Conservation (phyloP, 2,113 vertebrate genomes). For the Bostrychus sinensis region DNA sequence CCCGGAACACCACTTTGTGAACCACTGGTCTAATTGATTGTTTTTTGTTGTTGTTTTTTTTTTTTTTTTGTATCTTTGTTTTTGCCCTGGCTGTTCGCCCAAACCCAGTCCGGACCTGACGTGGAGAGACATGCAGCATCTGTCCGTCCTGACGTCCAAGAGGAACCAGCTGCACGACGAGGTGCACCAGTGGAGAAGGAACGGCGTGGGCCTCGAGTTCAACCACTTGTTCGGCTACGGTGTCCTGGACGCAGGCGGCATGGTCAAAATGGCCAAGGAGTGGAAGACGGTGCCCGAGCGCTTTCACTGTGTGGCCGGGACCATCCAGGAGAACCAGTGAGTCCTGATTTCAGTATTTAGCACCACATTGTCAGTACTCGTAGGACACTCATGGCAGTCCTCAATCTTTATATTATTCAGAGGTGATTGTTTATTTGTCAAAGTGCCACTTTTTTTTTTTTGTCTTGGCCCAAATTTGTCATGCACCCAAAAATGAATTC, state of each 20-base stretch:
- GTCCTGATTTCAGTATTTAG: slow-evolving; percentile 56
- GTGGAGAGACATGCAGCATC: slow-evolving; percentile 97
- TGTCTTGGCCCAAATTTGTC: no score
- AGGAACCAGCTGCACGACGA: slow-evolving; percentile 98
- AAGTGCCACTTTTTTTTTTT: no score
- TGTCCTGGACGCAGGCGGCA: slow-evolving; percentile 94
- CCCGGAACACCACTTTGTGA: no score
- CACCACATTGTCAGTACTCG: neutral
- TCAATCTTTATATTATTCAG: neutral
- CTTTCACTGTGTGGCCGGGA: slow-evolving; percentile 96
- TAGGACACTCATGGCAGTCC: neutral
- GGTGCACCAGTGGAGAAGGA: slow-evolving; percentile 95
- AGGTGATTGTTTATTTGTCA: no score
- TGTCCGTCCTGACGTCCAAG: slow-evolving; percentile 97
- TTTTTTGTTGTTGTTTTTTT: no score
- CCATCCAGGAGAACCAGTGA: slow-evolving; percentile 91
- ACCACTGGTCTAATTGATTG: no score
- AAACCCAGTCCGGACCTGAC: slow-evolving; percentile 87
- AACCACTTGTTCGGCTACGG: slow-evolving; percentile 98
- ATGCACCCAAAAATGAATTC: no score
- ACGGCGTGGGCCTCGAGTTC: slow-evolving; percentile 96
- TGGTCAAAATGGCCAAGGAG: slow-evolving; percentile 97
- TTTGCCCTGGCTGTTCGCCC: neutral
- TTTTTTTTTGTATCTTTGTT: no score
- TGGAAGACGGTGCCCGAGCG: slow-evolving; percentile 97